These are phyloP conservation scores for Orchesella flavescens DNA, from an alignment of 2,888 invertebrate species.

Conservation along the genomic window DNA sequence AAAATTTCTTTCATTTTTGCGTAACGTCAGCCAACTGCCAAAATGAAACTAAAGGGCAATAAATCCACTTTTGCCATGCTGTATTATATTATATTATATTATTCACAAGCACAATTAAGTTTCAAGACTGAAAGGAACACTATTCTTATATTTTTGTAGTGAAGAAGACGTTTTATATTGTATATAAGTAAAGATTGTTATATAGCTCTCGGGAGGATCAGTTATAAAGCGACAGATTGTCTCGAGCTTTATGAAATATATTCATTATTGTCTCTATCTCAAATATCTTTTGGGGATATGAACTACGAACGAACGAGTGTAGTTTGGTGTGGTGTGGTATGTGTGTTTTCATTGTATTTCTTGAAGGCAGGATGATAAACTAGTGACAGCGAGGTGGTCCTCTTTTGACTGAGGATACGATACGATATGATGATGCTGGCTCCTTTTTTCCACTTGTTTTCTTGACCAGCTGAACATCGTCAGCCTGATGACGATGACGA, in stretches of 20 bases:
- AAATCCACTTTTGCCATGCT: conserved; percentile 51
- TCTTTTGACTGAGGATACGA: too few relatives aligned
- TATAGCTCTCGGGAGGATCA: conserved; percentile 4
- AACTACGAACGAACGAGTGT: neutral
- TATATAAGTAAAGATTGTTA: neutral
- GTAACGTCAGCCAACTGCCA: conserved; percentile 64
- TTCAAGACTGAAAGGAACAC: too few relatives aligned
- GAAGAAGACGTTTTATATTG: neutral
- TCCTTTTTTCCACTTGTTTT: neutral
- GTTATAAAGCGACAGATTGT: conserved; percentile 20
- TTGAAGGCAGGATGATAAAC: conserved; percentile 21
- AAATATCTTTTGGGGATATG: neutral
- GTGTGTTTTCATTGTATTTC: conserved; percentile 10
- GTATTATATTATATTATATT: too few relatives aligned
- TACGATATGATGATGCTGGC: neutral
- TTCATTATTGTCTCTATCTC: neutral
- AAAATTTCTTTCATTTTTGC: conserved; percentile 55
- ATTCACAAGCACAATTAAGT: too few relatives aligned
- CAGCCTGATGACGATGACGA: neutral
- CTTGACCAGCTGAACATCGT: conserved; percentile 27
- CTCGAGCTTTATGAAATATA: conserved; percentile 37
- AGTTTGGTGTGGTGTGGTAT: neutral
- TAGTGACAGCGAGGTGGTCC: conserved; percentile 47
- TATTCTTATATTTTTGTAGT: too few relatives aligned
- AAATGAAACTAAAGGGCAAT: conserved; percentile 53